A percentile compares a stretch with the other conserved stretches of the same genome.
phyloP scores from a whole-genome alignment of 2,888 invertebrate species.

The Rhodophaea formosa region DNA sequence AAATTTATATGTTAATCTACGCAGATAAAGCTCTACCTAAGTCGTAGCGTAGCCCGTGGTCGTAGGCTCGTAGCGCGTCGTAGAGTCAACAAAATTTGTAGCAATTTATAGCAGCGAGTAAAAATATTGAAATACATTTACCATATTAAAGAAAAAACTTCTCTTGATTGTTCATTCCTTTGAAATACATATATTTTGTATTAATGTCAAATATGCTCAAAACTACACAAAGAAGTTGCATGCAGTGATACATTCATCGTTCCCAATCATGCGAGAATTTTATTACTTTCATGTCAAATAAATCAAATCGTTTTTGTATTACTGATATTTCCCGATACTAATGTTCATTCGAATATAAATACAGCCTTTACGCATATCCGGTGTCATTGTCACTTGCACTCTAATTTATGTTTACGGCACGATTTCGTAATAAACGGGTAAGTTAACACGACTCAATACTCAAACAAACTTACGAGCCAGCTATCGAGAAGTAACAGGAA shows the following conservation, averaged over 20 bases:
- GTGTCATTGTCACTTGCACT: slow-evolving; percentile 15
- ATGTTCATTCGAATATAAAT: slow-evolving; percentile 7
- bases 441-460: slow-evolving; percentile 6
- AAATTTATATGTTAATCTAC: not conserved
- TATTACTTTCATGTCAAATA: slow-evolving; percentile 10
- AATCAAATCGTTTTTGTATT: not conserved
- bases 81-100: not conserved
- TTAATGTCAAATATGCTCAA: not conserved
- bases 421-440: slow-evolving; percentile 16
- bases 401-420: slow-evolving; percentile 9
- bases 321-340: not conserved
- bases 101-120: not conserved
- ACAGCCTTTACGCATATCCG: slow-evolving; percentile 2
- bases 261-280: not conserved
- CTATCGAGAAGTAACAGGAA: slow-evolving; percentile 26
- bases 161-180: too few relatives aligned
- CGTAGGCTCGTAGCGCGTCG: not conserved
- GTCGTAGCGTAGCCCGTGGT: not conserved
- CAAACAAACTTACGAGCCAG: not conserved
- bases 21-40: not conserved
- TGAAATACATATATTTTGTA: not conserved
- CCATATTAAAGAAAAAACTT: too few relatives aligned
- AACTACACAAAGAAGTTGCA: not conserved
- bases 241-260: not conserved
- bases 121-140: too few relatives aligned